Evolutionary conservation across 2,113 vertebrate species (phyloP).

Genomic region (Neogobius melanostomus): DNA sequence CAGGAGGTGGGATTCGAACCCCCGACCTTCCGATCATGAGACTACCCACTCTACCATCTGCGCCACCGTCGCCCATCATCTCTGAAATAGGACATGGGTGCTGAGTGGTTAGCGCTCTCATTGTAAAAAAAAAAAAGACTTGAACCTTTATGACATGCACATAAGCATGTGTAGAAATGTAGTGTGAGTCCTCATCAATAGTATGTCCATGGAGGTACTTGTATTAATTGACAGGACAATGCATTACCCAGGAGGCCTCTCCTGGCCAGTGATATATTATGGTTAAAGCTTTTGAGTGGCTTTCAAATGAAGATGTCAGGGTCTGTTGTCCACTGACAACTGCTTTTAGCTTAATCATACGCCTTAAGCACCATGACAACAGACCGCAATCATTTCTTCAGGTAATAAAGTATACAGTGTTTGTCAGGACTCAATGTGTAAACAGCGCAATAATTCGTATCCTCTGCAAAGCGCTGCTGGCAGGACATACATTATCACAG

Average conservation of each 20-base stretch:
- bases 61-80: no score
- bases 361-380: constrained; percentile 65
- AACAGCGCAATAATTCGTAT: constrained; percentile 66
- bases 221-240: constrained; percentile 1
- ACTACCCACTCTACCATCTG: no score
- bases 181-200: not conserved
- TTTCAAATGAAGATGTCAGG: constrained; percentile 51
- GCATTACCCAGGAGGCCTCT: not conserved
- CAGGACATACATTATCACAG: constrained; percentile 42
- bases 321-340: constrained; percentile 56
- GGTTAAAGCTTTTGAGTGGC: constrained; percentile 19
- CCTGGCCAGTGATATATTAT: constrained; percentile 36
- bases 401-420: constrained; percentile 71
- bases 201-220: constrained; percentile 1
- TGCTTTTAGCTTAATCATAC: constrained; percentile 77
- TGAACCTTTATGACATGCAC: no score
- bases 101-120: no score
- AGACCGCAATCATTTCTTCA: constrained; percentile 60
- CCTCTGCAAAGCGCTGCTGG: constrained; percentile 57
- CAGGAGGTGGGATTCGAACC: no score
- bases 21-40: no score
- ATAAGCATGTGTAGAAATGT: not conserved
- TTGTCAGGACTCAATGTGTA: constrained; percentile 66
- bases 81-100: no score
- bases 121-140: no score